Conservation (phyloP, 2,888 invertebrate species). For the Lasiommata megera region DNA sequence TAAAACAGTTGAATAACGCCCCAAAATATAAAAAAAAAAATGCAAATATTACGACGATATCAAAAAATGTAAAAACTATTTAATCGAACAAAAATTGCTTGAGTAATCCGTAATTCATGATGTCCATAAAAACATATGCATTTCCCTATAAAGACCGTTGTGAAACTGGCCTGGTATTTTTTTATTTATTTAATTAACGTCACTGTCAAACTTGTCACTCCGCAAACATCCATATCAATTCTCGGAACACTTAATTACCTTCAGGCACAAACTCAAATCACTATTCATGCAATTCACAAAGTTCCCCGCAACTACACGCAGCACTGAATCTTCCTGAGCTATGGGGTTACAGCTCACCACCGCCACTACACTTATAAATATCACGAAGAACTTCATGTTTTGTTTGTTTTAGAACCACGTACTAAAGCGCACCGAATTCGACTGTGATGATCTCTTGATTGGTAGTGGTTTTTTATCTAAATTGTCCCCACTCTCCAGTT, state of each 20-base stretch:
- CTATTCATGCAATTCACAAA: conserved; percentile 68
- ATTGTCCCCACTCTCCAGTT: conserved; percentile 63
- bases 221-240: not conserved
- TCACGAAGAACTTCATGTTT: conserved; percentile 63
- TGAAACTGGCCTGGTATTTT: not conserved
- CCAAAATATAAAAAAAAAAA: not conserved
- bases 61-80: not conserved
- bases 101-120: not conserved
- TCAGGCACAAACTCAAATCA: conserved; percentile 67
- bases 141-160: not conserved
- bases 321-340: conserved; percentile 58
- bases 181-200: not conserved
- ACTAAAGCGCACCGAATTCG: conserved; percentile 58
- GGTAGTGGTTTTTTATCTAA: conserved; percentile 75
- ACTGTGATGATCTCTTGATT: conserved; percentile 66
- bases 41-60: too few relatives aligned
- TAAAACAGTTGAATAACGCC: not conserved
- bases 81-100: not conserved
- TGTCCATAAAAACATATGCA: not conserved
- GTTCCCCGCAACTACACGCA: conserved; percentile 53
- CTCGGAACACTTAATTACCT: conserved; percentile 51
- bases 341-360: conserved; percentile 56
- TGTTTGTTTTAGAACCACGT: conserved; percentile 41
- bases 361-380: conserved; percentile 57
- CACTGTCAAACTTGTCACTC: conserved; percentile 9